These are phyloP conservation scores for Scaptomyza flava DNA, from an alignment of 2,888 invertebrate species.

Conservation along the genomic window DNA sequence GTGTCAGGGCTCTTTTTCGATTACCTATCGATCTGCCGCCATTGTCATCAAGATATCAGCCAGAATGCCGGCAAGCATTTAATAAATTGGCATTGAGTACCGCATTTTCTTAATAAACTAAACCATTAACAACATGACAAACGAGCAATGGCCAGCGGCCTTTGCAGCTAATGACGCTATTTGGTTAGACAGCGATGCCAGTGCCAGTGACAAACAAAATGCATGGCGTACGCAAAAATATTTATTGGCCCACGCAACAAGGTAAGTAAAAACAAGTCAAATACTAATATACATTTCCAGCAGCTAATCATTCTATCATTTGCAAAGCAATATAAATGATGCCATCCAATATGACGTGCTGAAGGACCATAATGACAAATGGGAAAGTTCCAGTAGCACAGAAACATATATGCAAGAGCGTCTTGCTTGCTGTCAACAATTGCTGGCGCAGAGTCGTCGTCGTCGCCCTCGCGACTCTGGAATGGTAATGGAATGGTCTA, in stretches of 20 bases:
- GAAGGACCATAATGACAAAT: conserved; percentile 48
- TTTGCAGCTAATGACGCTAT: conserved; percentile 38
- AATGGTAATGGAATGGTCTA: not conserved
- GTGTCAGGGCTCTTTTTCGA: not conserved
- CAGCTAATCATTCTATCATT: not conserved
- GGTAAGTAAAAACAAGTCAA: conserved; percentile 26
- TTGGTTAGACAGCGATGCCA: conserved; percentile 12
- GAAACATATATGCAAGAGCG: conserved; percentile 30
- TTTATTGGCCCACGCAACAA: conserved; percentile 49
- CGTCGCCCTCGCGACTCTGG: conserved; percentile 9
- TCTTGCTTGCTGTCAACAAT: conserved; percentile 28
- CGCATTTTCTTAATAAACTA: not conserved
- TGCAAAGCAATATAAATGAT: conserved; percentile 30
- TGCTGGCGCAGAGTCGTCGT: conserved; percentile 29
- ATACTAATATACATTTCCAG: not conserved
- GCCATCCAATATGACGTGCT: conserved; percentile 9
- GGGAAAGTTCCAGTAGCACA: not conserved
- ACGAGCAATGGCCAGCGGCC: conserved; percentile 1
- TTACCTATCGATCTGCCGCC: conserved; percentile 31
- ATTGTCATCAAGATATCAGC: conserved; percentile 17
- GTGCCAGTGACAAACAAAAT: conserved; percentile 26
- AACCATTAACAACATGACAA: conserved; percentile 9
- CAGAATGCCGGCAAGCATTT: conserved; percentile 19
- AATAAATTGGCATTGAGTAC: not conserved
- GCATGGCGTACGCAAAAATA: conserved; percentile 68